Evolutionary conservation across 2,113 vertebrate species (phyloP), one percentile per base, ranked within the genome.

Genomic region (Antechinus flavipes): DNA sequence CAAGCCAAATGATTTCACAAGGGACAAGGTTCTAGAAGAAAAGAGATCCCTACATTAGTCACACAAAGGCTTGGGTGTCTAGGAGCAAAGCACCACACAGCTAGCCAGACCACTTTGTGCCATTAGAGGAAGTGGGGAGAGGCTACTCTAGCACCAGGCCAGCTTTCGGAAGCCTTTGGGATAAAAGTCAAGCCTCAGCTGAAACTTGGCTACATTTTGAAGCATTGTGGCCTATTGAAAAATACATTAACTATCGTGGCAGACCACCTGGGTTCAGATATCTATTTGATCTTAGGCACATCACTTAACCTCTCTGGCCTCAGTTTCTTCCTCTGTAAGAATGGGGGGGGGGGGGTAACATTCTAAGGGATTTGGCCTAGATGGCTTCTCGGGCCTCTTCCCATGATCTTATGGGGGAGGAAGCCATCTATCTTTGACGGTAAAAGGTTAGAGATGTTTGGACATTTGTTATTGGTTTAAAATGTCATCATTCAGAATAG

Each of bases 321-420:
- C 27, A 84, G 68, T 84, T 42, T 42, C 27, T 84, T 84, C 19
- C 22, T 84, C 35, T 23, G 19, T 42, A 84, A 84, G 42, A 42
- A 52, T 52, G 3, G 11, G 1, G 0, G 2, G 12, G 0, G 7
- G 6, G 16, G 6, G n/a, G 42, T n/a, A n/a, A 84, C 16, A 42
- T 84, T 84, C n/a, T 42, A 42, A 84, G 19, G 61, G 19, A 84
- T 84, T 84, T 84, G 68, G 7, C n/a, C n/a, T 84, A 84, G 4
- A 84, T n/a, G 35, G 61, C 35, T 35, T 76, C 35, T 76, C 19
- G 22, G 35, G n/a, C n/a, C n/a, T 16, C n/a, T 42, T 22, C 68
- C n/a, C 42, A 23, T 84, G n/a, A 84, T 84, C n/a, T 42, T 42
- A 42, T 22, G 7, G 6, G 30, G 19, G 16, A 42, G 61, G 35